Base-by-base conservation (phyloP, 2,888 invertebrate species). In the Noctuana brunneofusca region DNA sequence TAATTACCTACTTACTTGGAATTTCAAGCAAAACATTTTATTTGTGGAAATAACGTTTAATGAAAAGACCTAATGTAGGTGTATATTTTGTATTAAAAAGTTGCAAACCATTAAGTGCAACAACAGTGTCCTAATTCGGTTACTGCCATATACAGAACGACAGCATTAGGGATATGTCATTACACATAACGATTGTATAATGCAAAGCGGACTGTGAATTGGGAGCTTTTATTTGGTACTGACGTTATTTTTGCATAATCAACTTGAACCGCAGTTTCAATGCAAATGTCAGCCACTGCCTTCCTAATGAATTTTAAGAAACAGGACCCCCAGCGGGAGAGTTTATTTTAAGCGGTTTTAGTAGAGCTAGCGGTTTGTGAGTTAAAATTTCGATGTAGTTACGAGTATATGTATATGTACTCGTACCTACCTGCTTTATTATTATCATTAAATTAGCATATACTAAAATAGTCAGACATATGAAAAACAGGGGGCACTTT, bases 191-290 rank as follows among this genome's bases (percentile, higher is more conserved):
- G 72, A 70, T 68, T 68, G 69, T 68, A 75, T 74, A 77, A 83
- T 77, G 79, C 71, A 78, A 80, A 82, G 72, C 73, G 74, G 75
- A 78, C 75, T 78, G 80, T 80, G 78, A 84, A 86, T 83, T 86
- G 80, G 75, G 78, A 76, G 75, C 75, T 73, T 75, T 79, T 71
- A 69, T 73, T 78, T 69, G 70, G 72, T 70, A 70, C 67, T 63
- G 66, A 68, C 73, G 69, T 77, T 74, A 78, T 75, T 80, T 88
- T 83, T 83, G 87, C 87, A 89, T 90, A 90, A 89, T 87, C 83
- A 80, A 76, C 79, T 81, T 72, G 66, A 72, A 71, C 66, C 69
- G 75, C 80, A 79, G 75, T 89, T 86, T 75, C 69, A 65, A 89
- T 89, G 87, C 83, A 84, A 89, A 89, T 89, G 68, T 64, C 53